Evolutionary conservation across 2,113 vertebrate genomes (phyloP).

Genomic region (Craseonycteris thonglongyai): DNA sequence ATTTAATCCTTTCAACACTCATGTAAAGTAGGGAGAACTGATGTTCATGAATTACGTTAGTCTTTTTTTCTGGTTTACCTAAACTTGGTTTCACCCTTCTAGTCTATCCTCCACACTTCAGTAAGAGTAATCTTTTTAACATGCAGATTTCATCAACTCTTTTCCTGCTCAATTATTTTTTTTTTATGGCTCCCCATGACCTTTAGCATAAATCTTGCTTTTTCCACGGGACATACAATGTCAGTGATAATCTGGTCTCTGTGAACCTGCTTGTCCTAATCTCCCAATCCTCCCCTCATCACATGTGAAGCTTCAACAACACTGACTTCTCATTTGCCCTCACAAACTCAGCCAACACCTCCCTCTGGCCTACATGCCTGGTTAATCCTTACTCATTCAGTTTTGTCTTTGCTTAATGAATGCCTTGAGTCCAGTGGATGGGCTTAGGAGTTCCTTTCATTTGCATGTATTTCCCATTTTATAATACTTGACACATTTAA

Average conservation of each 20-base stretch:
- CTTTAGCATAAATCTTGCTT: neutral
- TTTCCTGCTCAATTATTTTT: slow-evolving; percentile 31
- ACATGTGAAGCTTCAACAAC: neutral
- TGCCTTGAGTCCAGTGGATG: neutral
- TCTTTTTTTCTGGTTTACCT: neutral
- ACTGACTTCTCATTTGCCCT: neutral
- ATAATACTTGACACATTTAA: neutral
- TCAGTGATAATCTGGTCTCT: neutral
- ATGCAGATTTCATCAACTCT: neutral
- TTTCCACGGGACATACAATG: neutral
- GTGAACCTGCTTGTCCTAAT: neutral
- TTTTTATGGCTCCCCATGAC: neutral
- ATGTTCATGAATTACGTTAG: neutral
- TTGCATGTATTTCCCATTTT: neutral
- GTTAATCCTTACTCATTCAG: neutral
- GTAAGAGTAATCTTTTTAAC: neutral
- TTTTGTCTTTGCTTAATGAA: neutral
- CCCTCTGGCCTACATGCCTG: neutral
- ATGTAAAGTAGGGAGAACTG: neutral
- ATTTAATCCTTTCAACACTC: neutral
- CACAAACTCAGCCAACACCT: neutral
- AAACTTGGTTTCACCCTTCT: neutral
- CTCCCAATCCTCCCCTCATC: neutral
- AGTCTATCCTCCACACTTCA: neutral
- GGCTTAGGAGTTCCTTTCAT: neutral